Evolutionary conservation across 1,140 invertebrate genomes (phyloP).

Genomic region (Aphelenchoides besseyi): DNA sequence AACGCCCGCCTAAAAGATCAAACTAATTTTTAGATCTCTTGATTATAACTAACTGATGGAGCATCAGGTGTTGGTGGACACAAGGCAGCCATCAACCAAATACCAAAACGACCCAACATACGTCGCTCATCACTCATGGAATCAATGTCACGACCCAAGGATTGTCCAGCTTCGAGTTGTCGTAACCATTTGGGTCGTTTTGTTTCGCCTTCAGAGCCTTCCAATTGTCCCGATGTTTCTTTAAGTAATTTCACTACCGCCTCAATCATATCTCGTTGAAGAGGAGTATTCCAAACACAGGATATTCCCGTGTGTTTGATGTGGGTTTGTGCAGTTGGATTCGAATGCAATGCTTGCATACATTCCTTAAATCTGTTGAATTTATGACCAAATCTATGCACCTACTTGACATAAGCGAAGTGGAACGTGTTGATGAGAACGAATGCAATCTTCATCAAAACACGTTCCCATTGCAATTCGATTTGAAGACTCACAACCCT

Average conservation of each 20-base stretch:
- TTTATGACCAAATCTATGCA: background rate
- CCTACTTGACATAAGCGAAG: slow-evolving; percentile 77
- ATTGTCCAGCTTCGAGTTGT: slow-evolving; percentile 64
- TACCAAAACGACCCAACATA: slow-evolving; percentile 86
- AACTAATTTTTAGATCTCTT: background rate
- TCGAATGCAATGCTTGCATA: slow-evolving; percentile 41
- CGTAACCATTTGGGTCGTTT: slow-evolving; percentile 60
- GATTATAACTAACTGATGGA: slow-evolving; percentile 66
- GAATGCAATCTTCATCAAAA: slow-evolving; percentile 91
- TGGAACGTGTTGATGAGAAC: slow-evolving; percentile 92
- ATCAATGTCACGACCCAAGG: slow-evolving; percentile 61
- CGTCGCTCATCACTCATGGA: slow-evolving; percentile 73
- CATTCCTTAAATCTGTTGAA: slow-evolving; percentile 41
- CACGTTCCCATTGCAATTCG: slow-evolving; percentile 93
- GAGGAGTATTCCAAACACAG: slow-evolving; percentile 46
- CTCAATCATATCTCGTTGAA: slow-evolving; percentile 80
- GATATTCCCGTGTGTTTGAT: slow-evolving; percentile 42
- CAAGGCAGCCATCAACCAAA: slow-evolving; percentile 90
- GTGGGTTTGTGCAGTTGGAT: slow-evolving; percentile 31
- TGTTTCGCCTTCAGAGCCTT: slow-evolving; percentile 59
- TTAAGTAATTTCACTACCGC: slow-evolving; percentile 79
- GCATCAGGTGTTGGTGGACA: slow-evolving; percentile 78
- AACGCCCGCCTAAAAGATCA: slow-evolving; percentile 72
- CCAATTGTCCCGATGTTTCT: slow-evolving; percentile 63
- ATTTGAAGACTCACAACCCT: slow-evolving; percentile 86